phyloP scores from a whole-genome alignment of 2,888 invertebrate genomes.

The Mesoligia furuncula region DNA sequence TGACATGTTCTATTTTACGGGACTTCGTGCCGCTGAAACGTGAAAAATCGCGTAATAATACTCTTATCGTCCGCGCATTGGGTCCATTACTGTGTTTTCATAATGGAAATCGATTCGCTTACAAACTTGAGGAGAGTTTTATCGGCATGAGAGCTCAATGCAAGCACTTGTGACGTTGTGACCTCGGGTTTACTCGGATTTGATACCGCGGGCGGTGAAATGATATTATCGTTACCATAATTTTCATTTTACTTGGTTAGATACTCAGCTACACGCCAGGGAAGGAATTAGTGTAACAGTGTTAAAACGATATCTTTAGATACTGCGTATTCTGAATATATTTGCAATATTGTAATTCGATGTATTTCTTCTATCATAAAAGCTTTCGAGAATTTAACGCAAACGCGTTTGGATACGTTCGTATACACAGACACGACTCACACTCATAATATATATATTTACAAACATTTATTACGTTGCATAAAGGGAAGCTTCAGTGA shows the following conservation, averaged over 20 bases:
- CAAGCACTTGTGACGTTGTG: conserved; percentile 69
- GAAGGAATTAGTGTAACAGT: conserved; percentile 32
- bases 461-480: conserved; percentile 64
- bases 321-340: conserved; percentile 3
- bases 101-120: conserved; percentile 82
- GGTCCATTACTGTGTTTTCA: conserved; percentile 79
- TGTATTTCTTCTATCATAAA: conserved; percentile 36
- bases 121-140: conserved; percentile 77
- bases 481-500: conserved; percentile 61
- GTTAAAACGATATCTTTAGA: conserved; percentile 24
- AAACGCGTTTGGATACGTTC: conserved; percentile 39
- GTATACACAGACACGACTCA: conserved; percentile 49
- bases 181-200: conserved; percentile 54
- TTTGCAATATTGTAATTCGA: conserved; percentile 37
- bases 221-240: conserved; percentile 57
- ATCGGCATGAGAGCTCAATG: conserved; percentile 65
- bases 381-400: conserved; percentile 35
- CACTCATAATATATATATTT: conserved; percentile 63
- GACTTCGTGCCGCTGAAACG: conserved; percentile 50
- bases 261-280: conserved; percentile 19
- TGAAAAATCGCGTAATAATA: conserved; percentile 67
- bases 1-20: conserved; percentile 47
- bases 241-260: conserved; percentile 55
- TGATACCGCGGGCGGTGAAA: conserved; percentile 41
- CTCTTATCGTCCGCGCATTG: conserved; percentile 70